Evolutionary conservation across 2,888 invertebrate genomes (phyloP), one percentile per base, ranked within the genome.

Genomic region (Bursaphelenchus okinawaensis): DNA sequence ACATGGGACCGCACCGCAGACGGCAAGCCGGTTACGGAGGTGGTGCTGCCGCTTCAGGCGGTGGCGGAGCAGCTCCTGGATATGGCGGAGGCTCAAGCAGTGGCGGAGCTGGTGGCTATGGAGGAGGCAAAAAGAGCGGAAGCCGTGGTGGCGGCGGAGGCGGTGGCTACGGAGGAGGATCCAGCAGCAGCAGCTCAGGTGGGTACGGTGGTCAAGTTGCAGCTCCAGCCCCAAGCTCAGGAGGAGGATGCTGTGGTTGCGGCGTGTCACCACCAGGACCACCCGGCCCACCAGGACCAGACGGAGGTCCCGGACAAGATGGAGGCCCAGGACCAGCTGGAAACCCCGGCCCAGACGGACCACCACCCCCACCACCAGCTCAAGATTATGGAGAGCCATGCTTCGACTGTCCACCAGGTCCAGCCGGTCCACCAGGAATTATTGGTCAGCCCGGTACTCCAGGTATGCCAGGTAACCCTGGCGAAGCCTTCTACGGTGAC

Each of bases 171-270:
- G n/a, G n/a, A n/a, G n/a, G n/a, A n/a, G n/a, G n/a, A n/a, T n/a
- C n/a, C n/a, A n/a, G n/a, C n/a, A n/a, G n/a, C n/a, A n/a, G n/a
- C n/a, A n/a, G n/a, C n/a, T 40, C 12, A 16, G 40, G 40, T 4
- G 40, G 40, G n/a, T 40, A 40, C n/a, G 40, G 40, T 4, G 40
- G 40, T 1, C 40, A 40, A n/a, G n/a, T n/a, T 12, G 40, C 40
- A 3, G 40, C 40, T 40, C 40, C 40, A 40, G 40, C 40, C n/a
- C 40, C 31, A 12, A 12, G 8, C 31, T 16, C 16, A 16, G 26
- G 58, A 19, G 75, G 73, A 50, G 70, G 67, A n/a, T 75, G 75
- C 54, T 75, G 75, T 56, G 74, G 75, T 50, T 74, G 74, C 61
- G 74, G 74, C n/a, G 70, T 72, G 22, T 71, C 63, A 8, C 71